phyloP scores from a whole-genome alignment of 2,113 vertebrate genomes.

The Aptenodytes patagonicus region DNA sequence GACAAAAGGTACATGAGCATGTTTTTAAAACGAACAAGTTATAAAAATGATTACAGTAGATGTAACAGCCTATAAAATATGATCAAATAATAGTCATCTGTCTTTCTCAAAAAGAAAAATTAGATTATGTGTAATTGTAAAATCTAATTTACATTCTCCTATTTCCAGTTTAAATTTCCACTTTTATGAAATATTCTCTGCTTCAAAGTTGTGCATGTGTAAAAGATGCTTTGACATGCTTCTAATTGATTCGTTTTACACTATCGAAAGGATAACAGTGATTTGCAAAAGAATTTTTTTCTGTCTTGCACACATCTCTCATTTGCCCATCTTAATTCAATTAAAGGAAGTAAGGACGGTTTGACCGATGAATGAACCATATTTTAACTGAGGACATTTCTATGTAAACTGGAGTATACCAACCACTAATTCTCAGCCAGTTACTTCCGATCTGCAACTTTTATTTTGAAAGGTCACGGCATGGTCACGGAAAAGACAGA shows the following conservation, averaged over 20 bases:
- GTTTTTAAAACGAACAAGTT: slow-evolving; percentile 16
- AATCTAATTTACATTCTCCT: slow-evolving; percentile 58
- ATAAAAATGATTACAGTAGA: slow-evolving; percentile 1
- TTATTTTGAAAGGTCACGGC: slow-evolving; percentile 76
- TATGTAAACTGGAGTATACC: slow-evolving; percentile 81
- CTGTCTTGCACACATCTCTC: slow-evolving; percentile 86
- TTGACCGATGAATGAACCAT: slow-evolving; percentile 95
- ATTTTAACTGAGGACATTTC: slow-evolving; percentile 89
- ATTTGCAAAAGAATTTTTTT: slow-evolving; percentile 73
- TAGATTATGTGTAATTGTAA: slow-evolving; percentile 50
- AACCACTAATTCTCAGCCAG: slow-evolving; percentile 82
- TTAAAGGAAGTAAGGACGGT: slow-evolving; percentile 94
- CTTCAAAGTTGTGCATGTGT: slow-evolving; percentile 50
- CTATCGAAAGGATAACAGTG: slow-evolving; percentile 66
- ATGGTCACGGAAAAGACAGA: slow-evolving; percentile 72
- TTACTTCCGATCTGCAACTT: slow-evolving; percentile 80
- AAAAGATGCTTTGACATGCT: slow-evolving; percentile 69
- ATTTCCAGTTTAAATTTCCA: slow-evolving; percentile 56
- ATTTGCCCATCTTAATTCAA: slow-evolving; percentile 98
- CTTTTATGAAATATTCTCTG: slow-evolving; percentile 59
- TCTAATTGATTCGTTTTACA: slow-evolving; percentile 84
- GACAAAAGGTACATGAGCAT: background rate
- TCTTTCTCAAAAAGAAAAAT: slow-evolving; percentile 56
- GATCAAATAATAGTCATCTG: slow-evolving; percentile 28
- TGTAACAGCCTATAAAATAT: slow-evolving; percentile 51